A percentile compares a stretch with the other conserved stretches of the same genome.
phyloP scores from a whole-genome alignment of 2,797 vertebrate species.

The Anisognathus igniventris region DNA sequence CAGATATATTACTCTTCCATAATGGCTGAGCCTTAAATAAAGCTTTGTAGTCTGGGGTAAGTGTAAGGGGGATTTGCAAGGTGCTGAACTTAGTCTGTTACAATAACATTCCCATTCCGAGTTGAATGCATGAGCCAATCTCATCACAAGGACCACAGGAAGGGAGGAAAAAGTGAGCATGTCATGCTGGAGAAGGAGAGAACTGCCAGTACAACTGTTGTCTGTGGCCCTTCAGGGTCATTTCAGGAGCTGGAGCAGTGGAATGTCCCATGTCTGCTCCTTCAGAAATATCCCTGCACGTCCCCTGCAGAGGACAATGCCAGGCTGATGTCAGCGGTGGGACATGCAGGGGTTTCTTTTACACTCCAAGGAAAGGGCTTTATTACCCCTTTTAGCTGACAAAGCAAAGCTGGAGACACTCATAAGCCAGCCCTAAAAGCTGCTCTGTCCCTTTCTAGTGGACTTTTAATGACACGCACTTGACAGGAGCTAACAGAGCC shows the following conservation, averaged over 20 bases:
- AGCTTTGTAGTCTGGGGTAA: conserved; percentile 40
- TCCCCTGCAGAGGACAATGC: conserved; percentile 35
- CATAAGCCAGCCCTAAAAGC: conserved; percentile 27
- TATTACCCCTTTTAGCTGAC: conserved; percentile 49
- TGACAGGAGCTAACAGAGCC: neutral
- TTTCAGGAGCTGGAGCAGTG: neutral
- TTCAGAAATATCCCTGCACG: conserved; percentile 42
- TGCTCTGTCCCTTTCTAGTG: neutral
- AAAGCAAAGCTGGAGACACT: conserved; percentile 17
- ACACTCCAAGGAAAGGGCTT: conserved; percentile 40
- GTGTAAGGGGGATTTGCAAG: conserved; percentile 2
- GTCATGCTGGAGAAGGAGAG: neutral
- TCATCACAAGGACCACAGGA: neutral
- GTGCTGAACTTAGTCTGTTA: conserved; percentile 26
- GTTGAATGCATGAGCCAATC: neutral
- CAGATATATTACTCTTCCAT: conserved; percentile 57
- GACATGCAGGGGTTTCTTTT: conserved; percentile 10
- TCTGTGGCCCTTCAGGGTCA: neutral
- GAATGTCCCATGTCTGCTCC: conserved; percentile 38
- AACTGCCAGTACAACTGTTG: neutral
- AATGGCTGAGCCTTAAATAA: conserved; percentile 60
- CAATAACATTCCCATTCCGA: neutral
- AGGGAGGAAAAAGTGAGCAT: neutral
- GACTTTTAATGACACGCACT: neutral
- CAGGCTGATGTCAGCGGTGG: conserved; percentile 47